Conservation (phyloP, 1,140 invertebrate species). For the Dendrolimus punctatus region DNA sequence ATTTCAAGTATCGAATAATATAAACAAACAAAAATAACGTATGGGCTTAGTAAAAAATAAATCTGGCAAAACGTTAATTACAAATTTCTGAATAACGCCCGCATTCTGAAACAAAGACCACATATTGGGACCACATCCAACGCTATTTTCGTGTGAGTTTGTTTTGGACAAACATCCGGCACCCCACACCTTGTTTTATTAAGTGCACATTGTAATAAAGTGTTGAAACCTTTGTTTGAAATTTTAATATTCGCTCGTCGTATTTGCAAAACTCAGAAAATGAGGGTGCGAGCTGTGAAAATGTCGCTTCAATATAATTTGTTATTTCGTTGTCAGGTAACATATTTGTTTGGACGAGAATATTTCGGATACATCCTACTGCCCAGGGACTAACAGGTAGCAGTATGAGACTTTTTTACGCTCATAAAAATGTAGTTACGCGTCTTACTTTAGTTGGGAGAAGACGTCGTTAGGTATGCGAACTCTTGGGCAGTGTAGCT, state of each 20-base stretch:
- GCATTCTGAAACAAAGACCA: conserved; percentile 27
- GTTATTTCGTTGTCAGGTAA: conserved; percentile 6
- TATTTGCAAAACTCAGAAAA: background rate
- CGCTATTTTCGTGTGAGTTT: conserved; percentile 37
- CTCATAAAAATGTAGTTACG: too few relatives aligned
- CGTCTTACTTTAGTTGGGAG: too few relatives aligned
- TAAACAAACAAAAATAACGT: background rate
- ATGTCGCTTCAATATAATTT: background rate
- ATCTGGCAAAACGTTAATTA: background rate
- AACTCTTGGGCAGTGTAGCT: too few relatives aligned
- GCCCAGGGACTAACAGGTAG: too few relatives aligned
- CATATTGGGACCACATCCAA: conserved; percentile 33
- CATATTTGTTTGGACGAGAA: too few relatives aligned
- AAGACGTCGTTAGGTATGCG: too few relatives aligned
- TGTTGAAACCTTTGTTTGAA: conserved; percentile 41
- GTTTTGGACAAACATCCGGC: conserved; percentile 50
- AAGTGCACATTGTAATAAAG: conserved; percentile 32
- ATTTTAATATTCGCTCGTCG: conserved; percentile 3
- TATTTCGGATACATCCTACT: too few relatives aligned
- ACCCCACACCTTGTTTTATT: conserved; percentile 38
- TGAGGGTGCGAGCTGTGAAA: conserved; percentile 6
- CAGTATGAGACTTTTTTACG: too few relatives aligned
- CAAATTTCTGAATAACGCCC: conserved; percentile 4
- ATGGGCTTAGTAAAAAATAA: conserved; percentile 2
- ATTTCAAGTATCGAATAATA: background rate